Base-by-base conservation (phyloP, 2,888 invertebrate species). In the Galerucella calmariensis region DNA sequence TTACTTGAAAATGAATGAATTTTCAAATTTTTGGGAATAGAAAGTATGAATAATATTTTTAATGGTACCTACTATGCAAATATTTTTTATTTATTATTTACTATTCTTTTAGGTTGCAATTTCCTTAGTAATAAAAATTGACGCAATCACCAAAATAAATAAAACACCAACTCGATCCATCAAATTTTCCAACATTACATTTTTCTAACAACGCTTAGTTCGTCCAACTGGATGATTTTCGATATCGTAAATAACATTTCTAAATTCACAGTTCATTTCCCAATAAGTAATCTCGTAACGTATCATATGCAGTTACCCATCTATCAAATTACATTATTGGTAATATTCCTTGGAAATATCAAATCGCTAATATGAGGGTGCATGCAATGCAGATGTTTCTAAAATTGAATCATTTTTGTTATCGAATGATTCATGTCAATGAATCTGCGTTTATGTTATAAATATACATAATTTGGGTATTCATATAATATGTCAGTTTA, bases 251-350 rank as follows among this genome's bases (percentile, higher is more conserved):
- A 81, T 81, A 41, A 77, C 76, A 78, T 81, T 81, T 78, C 79
- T 77, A 75, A 78, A 75, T 79, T 82, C 80, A 79, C 82, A 76
- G 77, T 76, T 78, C 82, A 82, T 82, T 81, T 81, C 73, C 73
- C 81, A 80, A 82, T 81, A 77, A 78, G 74, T 78, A 77, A 79
- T 76, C 75, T 70, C 75, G 78, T 77, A 80, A 77, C 80, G 77
- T 77, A 80, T 80, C 80, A 77, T 77, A 78, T 78, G 79, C 79
- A 80, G 79, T 80, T 80, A 80, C 78, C 79, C 81, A 81, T 81
- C 81, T 80, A 81, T 82, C 82, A 82, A 80, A 81, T 81, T 81
- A 82, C 82, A 77, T 77, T 79, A 82, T 81, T 81, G 80, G 70
- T 73, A 73, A 77, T 78, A 77, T 78, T 77, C 67, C 78, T 75